Percentiles rank a stretch among this genome's conserved stretches.
Conservation (phyloP, 2,113 vertebrate species). For the Psittacula cyanocephala region DNA sequence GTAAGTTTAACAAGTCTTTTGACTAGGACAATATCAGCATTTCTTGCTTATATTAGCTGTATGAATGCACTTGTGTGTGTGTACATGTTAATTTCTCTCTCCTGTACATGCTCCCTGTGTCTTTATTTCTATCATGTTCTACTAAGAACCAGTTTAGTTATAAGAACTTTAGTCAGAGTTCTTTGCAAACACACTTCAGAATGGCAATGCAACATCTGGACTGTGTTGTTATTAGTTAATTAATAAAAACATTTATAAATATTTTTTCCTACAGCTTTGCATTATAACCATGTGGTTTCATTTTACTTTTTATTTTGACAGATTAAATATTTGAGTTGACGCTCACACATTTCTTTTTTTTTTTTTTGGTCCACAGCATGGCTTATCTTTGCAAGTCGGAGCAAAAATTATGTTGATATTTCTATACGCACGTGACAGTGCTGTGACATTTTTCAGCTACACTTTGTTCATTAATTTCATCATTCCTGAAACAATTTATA, state of each 20-base stretch:
- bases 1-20: background rate
- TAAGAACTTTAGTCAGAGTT: background rate
- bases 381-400: background rate
- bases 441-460: background rate
- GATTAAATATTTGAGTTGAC: background rate
- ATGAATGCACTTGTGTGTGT: background rate
- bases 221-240: background rate
- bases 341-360: background rate
- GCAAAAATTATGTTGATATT: conserved; percentile 22
- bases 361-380: background rate
- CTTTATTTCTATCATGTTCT: background rate
- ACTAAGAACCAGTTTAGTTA: background rate
- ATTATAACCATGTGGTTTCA: background rate
- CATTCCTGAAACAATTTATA: background rate
- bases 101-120: accelerated
- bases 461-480: conserved; percentile 6
- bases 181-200: background rate
- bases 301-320: background rate
- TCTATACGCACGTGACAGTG: background rate
- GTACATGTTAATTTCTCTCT: background rate
- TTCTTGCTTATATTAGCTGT: background rate
- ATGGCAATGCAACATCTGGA: background rate
- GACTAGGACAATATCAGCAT: background rate
- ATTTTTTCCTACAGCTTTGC: background rate
- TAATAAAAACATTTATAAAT: background rate